Percentiles rank a stretch among this genome's conserved stretches.
These are phyloP conservation scores for Omphaloscelis lunosa DNA, from an alignment of 2,888 invertebrate genomes.

Conservation along the genomic window DNA sequence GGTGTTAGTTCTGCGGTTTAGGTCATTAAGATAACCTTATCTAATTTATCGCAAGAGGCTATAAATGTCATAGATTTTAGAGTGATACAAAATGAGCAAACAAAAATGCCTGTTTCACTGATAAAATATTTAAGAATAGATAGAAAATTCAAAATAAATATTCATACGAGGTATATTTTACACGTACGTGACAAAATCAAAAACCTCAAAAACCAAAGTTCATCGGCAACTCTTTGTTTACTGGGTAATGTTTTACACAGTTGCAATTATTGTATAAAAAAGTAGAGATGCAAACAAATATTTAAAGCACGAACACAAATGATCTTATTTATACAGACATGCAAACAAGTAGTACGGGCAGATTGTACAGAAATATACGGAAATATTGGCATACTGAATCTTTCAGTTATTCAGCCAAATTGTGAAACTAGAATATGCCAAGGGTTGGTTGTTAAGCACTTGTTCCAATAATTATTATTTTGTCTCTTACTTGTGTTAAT, in stretches of 20 bases:
- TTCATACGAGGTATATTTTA: not conserved
- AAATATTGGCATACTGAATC: not conserved
- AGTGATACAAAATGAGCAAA: constrained; percentile 37
- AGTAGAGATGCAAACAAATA: not conserved
- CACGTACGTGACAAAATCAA: not conserved
- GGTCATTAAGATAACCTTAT: constrained; percentile 52
- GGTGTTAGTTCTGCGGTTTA: constrained; percentile 34
- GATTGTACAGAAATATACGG: not conserved
- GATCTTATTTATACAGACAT: not conserved
- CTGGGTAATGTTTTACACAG: not conserved
- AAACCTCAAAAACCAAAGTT: not conserved
- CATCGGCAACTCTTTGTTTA: not conserved
- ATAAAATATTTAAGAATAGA: constrained; percentile 14
- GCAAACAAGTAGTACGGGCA: not conserved
- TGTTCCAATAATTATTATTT: not conserved
- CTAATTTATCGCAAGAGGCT: constrained; percentile 38
- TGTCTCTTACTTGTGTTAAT: not conserved
- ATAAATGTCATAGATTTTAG: constrained; percentile 25
- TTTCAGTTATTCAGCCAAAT: constrained; percentile 7
- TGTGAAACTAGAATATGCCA: not conserved
- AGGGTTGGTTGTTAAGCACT: not conserved
- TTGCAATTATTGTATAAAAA: not conserved
- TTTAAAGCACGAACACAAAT: not conserved
- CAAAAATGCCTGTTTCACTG: constrained; percentile 8
- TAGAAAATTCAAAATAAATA: constrained; percentile 1